Evolutionary conservation across 2,113 vertebrate genomes (phyloP).

Genomic region (Spea multiplicata): DNA sequence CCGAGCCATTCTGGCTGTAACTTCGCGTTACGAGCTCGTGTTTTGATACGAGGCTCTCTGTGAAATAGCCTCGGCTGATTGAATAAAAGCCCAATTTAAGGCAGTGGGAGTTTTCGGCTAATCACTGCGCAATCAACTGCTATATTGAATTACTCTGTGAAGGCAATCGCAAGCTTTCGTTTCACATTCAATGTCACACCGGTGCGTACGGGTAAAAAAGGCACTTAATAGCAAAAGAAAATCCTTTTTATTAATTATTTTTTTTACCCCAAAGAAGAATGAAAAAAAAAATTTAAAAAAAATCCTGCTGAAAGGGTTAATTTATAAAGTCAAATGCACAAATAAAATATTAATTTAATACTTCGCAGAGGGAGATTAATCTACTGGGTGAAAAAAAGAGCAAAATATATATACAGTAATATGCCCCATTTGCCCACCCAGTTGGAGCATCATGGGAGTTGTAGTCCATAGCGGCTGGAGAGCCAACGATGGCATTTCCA

Average conservation of each 20-base stretch:
- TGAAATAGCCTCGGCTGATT: neutral
- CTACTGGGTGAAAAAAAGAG: neutral
- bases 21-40: neutral
- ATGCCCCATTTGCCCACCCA: too few species aligned
- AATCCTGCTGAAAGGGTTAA: too few species aligned
- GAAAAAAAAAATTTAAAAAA: too few species aligned
- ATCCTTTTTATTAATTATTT: too few species aligned
- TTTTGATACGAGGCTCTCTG: neutral
- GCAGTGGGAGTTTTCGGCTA: neutral
- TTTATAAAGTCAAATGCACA: too few species aligned
- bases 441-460: neutral
- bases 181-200: neutral
- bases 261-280: too few species aligned
- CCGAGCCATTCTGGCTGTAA: neutral
- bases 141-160: neutral
- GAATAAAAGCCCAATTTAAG: neutral
- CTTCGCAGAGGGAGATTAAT: too few species aligned
- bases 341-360: too few species aligned
- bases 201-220: too few species aligned
- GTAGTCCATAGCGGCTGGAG: too few species aligned
- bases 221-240: too few species aligned
- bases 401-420: neutral
- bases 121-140: neutral
- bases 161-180: neutral
- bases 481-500: too few species aligned